Evolutionary conservation across 2,113 vertebrate species (phyloP), one percentile per base, ranked within the genome.

Genomic region (Ciconia boyciana): DNA sequence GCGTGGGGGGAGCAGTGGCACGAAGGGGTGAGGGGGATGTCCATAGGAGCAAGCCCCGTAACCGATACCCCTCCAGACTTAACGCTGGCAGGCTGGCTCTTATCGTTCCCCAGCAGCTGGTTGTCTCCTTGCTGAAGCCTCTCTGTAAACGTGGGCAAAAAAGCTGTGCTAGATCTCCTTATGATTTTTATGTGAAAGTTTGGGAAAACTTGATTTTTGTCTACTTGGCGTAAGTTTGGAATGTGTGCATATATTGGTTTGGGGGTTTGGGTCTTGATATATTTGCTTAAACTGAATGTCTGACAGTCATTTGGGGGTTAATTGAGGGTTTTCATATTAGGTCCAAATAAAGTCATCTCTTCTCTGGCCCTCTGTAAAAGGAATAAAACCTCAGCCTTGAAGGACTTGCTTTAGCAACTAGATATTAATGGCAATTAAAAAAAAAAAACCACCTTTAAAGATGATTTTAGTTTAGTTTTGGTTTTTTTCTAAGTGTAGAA

Each of bases 11-110:
- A 57, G 36, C 55, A 39, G 26, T 39, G 49, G 48, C 60, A 28
- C 0, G 0, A 39, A n/a, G 76, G 21, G 12, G 2, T 66, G 13
- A 7, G 28, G 46, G 28, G 10, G 10, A 29, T 77, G 41, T 55
- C 44, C 9, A 1, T 16, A 34, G 48, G 36, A 88, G 13, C 31
- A 22, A 1, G 0, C n/a, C 26, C 41, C 5, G 2, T 77, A 48
- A 58, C 16, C 0, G 3, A n/a, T 71, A 12, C 55, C 15, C 13
- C 17, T 52, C 43, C 29, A 24, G 21, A 2, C 29, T 51, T 39
- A 39, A 9, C 11, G 32, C 9, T 31, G 71, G 15, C 14, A 10
- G 68, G 7, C 16, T 58, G 29, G n/a, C 49, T 87, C 13, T 87
- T 28, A 34, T 4, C 22, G 2, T 94, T 87, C 29, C 41, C 9